Evolutionary conservation across 2,797 vertebrate species (phyloP).

Genomic region (Spinus olivaceus): DNA sequence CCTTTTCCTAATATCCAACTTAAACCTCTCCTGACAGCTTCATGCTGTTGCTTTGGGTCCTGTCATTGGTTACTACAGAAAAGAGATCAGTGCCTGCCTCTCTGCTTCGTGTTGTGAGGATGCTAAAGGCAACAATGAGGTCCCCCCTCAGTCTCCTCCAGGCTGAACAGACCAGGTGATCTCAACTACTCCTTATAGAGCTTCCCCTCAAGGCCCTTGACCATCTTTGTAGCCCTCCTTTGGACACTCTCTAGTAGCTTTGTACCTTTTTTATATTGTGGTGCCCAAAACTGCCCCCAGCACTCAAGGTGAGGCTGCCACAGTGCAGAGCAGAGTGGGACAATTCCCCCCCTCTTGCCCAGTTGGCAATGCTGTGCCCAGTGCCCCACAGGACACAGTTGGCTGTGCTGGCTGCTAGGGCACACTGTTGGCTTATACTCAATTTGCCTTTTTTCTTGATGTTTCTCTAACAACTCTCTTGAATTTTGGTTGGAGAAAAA

Average conservation of each 20-base stretch:
- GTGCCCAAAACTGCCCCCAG: background rate
- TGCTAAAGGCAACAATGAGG: background rate
- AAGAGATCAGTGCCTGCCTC: background rate
- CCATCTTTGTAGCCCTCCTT: background rate
- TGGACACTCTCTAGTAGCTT: background rate
- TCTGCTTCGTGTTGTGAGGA: background rate
- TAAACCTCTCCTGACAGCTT: background rate
- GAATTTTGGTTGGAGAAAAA: background rate
- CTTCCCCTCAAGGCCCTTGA: background rate
- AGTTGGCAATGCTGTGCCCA: accelerated
- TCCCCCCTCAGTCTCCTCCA: background rate
- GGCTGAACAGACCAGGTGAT: background rate
- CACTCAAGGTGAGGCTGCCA: accelerated
- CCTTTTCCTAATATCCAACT: background rate
- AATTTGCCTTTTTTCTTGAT: background rate
- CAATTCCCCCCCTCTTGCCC: background rate
- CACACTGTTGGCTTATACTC: background rate
- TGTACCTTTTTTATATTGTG: background rate
- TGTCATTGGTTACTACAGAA: background rate
- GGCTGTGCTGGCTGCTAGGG: background rate
- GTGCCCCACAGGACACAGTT: accelerated
- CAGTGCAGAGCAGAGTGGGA: background rate
- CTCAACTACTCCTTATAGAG: background rate
- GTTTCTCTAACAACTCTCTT: background rate
- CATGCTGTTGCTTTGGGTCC: background rate